Evolutionary conservation across 2,797 vertebrate species (phyloP).

Genomic region (Enteromius unitaeniatus): DNA sequence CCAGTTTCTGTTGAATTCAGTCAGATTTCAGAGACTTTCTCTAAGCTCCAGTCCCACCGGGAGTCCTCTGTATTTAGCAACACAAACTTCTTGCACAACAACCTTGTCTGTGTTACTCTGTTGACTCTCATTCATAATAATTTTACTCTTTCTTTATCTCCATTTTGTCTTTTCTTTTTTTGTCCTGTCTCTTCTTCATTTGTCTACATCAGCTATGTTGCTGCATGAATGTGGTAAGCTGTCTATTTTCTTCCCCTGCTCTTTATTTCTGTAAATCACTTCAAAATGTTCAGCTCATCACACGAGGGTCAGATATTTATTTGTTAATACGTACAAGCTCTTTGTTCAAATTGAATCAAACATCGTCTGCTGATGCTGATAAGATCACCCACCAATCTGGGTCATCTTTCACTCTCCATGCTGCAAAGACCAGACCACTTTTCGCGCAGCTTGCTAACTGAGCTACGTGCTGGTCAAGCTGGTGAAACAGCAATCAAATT

Average conservation of each 20-base stretch:
- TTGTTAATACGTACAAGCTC: background rate
- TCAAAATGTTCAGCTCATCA: background rate
- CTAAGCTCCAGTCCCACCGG: background rate
- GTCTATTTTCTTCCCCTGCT: conserved; percentile 8
- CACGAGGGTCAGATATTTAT: background rate
- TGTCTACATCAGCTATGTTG: conserved; percentile 73
- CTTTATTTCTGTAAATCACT: background rate
- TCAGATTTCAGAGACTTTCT: background rate
- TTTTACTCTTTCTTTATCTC: conserved; percentile 38
- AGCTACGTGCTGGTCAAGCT: background rate
- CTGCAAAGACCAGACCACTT: background rate
- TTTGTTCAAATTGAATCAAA: background rate
- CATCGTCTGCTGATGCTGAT: background rate
- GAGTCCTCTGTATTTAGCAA: background rate
- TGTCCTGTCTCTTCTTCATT: conserved; percentile 42
- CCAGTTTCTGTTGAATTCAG: background rate
- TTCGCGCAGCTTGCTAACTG: background rate
- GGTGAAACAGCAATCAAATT: conserved; percentile 2
- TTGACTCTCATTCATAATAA: conserved; percentile 33
- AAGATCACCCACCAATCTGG: background rate
- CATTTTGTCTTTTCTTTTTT: conserved; percentile 26
- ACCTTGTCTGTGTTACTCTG: background rate
- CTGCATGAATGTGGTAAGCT: conserved; percentile 80
- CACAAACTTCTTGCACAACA: background rate
- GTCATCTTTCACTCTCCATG: background rate